These are phyloP conservation scores for Motacilla alba DNA, from an alignment of 2,113 vertebrate species.

Conservation along the genomic window DNA sequence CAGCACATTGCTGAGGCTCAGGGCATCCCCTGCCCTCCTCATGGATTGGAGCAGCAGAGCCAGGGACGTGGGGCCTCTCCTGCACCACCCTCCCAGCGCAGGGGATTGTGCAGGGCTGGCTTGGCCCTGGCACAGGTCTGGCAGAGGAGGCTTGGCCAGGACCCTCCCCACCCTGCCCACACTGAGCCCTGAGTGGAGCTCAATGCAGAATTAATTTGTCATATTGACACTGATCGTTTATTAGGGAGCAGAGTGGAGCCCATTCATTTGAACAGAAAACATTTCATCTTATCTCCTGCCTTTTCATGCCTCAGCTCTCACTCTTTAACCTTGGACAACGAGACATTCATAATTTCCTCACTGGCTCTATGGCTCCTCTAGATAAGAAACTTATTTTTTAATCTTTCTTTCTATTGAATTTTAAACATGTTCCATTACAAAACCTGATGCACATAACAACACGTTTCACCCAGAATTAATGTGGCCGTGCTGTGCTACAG, in stretches of 20 bases:
- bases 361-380: constrained; percentile 50
- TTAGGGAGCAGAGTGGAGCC: constrained; percentile 61
- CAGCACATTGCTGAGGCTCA: fast-evolving
- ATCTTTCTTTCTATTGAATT: constrained; percentile 57
- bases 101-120: not conserved
- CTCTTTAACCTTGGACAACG: constrained; percentile 71
- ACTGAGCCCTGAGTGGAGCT: not conserved
- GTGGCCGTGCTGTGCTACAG: not conserved
- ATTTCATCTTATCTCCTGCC: constrained; percentile 68
- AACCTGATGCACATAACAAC: constrained; percentile 27
- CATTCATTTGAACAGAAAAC: constrained; percentile 72
- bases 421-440: constrained; percentile 44
- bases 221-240: constrained; percentile 72
- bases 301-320: constrained; percentile 63
- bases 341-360: constrained; percentile 63
- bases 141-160: not conserved
- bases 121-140: fast-evolving
- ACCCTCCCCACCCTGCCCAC: not conserved
- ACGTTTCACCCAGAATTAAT: not conserved
- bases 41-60: not conserved
- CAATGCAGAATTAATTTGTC: constrained; percentile 69
- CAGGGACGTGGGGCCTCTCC: not conserved
- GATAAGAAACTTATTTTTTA: constrained; percentile 69
- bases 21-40: not conserved
- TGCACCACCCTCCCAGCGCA: not conserved